A percentile compares a stretch with the other conserved stretches of the same genome.
These are phyloP conservation scores for Brachyrhaphis roseni DNA, from an alignment of 2,797 vertebrate species.

Conservation along the genomic window DNA sequence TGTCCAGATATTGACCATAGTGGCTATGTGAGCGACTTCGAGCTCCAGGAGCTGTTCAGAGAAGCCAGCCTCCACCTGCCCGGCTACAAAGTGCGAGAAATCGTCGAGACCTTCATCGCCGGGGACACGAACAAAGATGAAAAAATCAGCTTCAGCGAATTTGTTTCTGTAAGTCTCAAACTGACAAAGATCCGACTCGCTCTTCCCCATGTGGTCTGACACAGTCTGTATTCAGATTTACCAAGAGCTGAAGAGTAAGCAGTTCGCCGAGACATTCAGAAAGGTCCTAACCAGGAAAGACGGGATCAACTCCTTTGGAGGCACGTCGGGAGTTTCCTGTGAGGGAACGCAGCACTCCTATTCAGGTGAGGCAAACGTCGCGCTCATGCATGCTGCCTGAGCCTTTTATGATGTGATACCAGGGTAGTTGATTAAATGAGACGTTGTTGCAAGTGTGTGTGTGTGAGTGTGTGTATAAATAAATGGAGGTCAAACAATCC, in stretches of 20 bases:
- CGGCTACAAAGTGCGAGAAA: constrained; percentile 93
- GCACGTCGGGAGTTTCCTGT: constrained; percentile 89
- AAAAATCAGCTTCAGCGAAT: constrained; percentile 96
- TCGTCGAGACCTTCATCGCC: constrained; percentile 89
- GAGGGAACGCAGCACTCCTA: constrained; percentile 98
- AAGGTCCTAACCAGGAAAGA: constrained; percentile 89
- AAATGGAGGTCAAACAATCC: not conserved
- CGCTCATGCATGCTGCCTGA: not conserved
- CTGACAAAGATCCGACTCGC: rapidly evolving
- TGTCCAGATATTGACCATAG: constrained; percentile 92
- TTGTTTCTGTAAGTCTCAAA: constrained; percentile 86
- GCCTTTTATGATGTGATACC: not conserved
- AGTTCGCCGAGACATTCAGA: constrained; percentile 91
- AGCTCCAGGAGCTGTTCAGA: constrained; percentile 96
- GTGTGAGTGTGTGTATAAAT: not conserved
- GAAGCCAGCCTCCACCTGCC: constrained; percentile 93
- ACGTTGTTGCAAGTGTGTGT: not conserved
- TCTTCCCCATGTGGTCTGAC: not conserved
- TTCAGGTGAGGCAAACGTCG: constrained; percentile 79
- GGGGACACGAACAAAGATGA: constrained; percentile 94
- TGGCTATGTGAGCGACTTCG: constrained; percentile 93
- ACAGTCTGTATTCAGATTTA: constrained; percentile 72
- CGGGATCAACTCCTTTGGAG: constrained; percentile 94
- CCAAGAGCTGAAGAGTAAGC: constrained; percentile 94
- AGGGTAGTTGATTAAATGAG: not conserved